Percentiles rank a stretch among this genome's conserved stretches.
These are phyloP conservation scores for Palythoa caribaeorum DNA, from an alignment of 92 coral and sea anemone species.

Conservation along the genomic window DNA sequence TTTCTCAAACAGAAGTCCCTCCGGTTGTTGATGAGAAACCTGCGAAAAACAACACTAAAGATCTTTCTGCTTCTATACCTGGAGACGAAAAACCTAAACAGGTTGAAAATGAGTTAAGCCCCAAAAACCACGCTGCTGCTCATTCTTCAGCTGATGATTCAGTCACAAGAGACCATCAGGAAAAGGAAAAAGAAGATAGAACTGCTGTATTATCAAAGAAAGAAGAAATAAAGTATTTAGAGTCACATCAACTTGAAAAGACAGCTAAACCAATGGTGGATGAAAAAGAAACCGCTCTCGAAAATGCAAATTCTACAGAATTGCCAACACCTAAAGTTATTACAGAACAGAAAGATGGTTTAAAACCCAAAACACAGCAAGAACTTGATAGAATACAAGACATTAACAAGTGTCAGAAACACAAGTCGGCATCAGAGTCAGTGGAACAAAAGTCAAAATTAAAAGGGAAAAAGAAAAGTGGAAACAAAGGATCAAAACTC, in stretches of 20 bases:
- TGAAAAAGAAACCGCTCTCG: neutral
- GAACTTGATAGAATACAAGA: neutral
- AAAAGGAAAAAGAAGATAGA: neutral
- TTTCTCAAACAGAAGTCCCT: neutral
- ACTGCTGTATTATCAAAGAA: neutral
- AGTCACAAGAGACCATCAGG: neutral
- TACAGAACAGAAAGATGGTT: neutral
- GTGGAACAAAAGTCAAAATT: neutral
- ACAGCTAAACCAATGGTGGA: neutral
- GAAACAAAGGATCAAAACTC: slow-evolving; percentile 5
- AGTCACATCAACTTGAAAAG: neutral
- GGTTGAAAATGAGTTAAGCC: neutral
- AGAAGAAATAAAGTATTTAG: neutral
- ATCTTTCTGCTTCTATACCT: neutral
- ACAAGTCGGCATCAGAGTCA: neutral
- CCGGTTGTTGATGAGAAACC: slow-evolving; percentile 16
- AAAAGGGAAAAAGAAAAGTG: slow-evolving; percentile 1
- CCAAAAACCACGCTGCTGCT: neutral
- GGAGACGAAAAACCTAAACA: neutral
- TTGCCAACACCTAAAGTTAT: neutral
- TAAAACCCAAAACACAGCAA: neutral
- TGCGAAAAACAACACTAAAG: neutral
- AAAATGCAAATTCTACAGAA: neutral
- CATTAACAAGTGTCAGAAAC: neutral
- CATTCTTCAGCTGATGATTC: neutral